A percentile compares a stretch with the other conserved stretches of the same genome.
phyloP scores from a whole-genome alignment of 2,888 invertebrate species.

The Adelognathus sp. region DNA sequence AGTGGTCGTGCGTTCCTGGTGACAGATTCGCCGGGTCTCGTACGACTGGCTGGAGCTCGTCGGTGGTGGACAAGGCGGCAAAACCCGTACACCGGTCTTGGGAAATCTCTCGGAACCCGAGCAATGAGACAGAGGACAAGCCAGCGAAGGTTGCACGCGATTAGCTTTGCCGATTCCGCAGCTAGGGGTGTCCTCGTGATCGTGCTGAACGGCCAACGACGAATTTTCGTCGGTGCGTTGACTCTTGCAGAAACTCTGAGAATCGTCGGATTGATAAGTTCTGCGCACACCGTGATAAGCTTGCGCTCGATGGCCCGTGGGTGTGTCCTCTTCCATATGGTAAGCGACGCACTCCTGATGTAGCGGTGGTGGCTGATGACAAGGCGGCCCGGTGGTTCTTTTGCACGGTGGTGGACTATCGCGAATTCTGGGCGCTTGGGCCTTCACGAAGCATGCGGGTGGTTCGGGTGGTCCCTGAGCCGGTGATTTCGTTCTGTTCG shows the following conservation, averaged over 20 bases:
- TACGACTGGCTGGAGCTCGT: slow-evolving; percentile 78
- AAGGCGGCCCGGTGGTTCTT: slow-evolving; percentile 73
- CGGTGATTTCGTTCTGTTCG: slow-evolving; percentile 85
- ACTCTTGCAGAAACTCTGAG: slow-evolving; percentile 7
- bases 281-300: slow-evolving; percentile 61
- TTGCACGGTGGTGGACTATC: slow-evolving; percentile 79
- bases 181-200: slow-evolving; percentile 27
- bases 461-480: slow-evolving; percentile 86
- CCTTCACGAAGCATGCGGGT: slow-evolving; percentile 80
- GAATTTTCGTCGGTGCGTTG: slow-evolving; percentile 60
- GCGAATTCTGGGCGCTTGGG: slow-evolving; percentile 85
- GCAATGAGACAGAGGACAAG: slow-evolving; percentile 69
- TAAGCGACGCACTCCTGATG: slow-evolving; percentile 76
- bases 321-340: slow-evolving; percentile 79
- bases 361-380: slow-evolving; percentile 69
- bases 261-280: slow-evolving; percentile 39
- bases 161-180: slow-evolving; percentile 72
- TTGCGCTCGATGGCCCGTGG: slow-evolving; percentile 72
- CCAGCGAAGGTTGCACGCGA: slow-evolving; percentile 64
- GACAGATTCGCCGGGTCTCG: slow-evolving; percentile 80
- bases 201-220: slow-evolving; percentile 18
- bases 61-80: slow-evolving; percentile 70
- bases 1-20: slow-evolving; percentile 56
- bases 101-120: slow-evolving; percentile 70
- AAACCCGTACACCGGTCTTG: slow-evolving; percentile 71